Evolutionary conservation across 2,113 vertebrate species (phyloP), one percentile per base, ranked within the genome.

Genomic region (Piprites chloris): DNA sequence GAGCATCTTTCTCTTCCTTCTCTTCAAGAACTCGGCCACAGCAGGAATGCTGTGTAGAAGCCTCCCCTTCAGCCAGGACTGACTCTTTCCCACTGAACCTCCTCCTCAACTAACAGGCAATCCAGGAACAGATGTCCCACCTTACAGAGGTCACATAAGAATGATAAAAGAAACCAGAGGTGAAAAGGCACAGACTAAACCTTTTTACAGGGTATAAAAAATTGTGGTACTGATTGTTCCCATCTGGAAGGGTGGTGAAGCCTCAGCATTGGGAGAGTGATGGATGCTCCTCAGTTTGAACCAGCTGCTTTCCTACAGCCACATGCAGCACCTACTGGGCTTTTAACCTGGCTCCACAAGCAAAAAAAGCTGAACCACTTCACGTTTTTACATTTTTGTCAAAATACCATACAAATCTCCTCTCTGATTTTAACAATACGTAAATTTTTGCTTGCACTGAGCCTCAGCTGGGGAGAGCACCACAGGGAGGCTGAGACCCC

Each of bases 91-190:
- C 5, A 2, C 33, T 35, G 37, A 83, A 62, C 12, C 22, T 56
- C 28, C 24, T 77, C 39, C 71, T 73, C 33, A 52, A 77, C 28
- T 23, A 56, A 66, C 12, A 68, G 19, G 22, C 41, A 76, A 37
- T 0, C 0, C 15, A 6, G 3, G 2, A 41, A 41, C 30, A 39
- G 65, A 81, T 2, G 5, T 52, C n/a, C n/a, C 20, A 42, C 26
- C 42, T 73, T 17, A 30, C 33, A 72, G n/a, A 49, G 15, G 47
- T 3, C 46, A 32, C 0, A 1, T 32, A 47, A 35, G 30, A 81
- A 6, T 1, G 0, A 17, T 37, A 17, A 33, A 73, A 77, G 37
- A 86, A 61, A 69, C 4, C 15, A 35, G 21, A 69, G 32, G n/a
- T 41, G 39, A 35, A 46, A 78, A 67, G 82, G 23, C 39, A 41